Evolutionary conservation across 2,888 invertebrate genomes (phyloP).

Genomic region (Ellobium chinense): DNA sequence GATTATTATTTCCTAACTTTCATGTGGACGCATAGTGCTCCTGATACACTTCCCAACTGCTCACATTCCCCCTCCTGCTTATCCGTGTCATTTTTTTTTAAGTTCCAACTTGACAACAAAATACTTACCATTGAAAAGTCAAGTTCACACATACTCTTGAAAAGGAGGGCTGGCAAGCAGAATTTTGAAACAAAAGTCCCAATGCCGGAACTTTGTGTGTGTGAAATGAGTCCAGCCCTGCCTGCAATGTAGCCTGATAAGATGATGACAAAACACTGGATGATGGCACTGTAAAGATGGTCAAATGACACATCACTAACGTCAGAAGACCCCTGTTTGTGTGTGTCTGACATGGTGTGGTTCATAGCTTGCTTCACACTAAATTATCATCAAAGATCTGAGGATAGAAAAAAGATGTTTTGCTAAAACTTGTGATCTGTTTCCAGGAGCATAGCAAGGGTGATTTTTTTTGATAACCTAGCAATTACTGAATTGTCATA

Average conservation of each 20-base stretch:
- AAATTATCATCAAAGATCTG: background rate
- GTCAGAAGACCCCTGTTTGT: background rate
- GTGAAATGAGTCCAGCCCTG: constrained; percentile 65
- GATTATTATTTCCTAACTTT: no score
- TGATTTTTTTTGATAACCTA: no score
- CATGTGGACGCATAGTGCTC: no score
- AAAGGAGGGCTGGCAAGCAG: constrained; percentile 94
- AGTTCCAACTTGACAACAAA: background rate
- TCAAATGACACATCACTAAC: constrained; percentile 79
- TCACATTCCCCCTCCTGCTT: no score
- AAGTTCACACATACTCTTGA: constrained; percentile 91
- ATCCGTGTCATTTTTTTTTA: background rate
- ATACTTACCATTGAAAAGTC: constrained; percentile 79
- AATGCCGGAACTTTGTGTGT: constrained; percentile 83
- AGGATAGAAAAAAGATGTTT: background rate
- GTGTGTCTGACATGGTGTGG: background rate
- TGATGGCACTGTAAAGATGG: constrained; percentile 92
- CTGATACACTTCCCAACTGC: no score
- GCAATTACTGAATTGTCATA: no score
- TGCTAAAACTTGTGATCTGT: background rate
- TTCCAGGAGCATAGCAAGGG: background rate
- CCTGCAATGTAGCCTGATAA: constrained; percentile 76
- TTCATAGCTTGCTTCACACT: background rate
- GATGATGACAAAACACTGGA: constrained; percentile 90
- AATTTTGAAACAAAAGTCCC: constrained; percentile 96